phyloP scores from a whole-genome alignment of 2,888 invertebrate species.

The Rhingia rostrata region DNA sequence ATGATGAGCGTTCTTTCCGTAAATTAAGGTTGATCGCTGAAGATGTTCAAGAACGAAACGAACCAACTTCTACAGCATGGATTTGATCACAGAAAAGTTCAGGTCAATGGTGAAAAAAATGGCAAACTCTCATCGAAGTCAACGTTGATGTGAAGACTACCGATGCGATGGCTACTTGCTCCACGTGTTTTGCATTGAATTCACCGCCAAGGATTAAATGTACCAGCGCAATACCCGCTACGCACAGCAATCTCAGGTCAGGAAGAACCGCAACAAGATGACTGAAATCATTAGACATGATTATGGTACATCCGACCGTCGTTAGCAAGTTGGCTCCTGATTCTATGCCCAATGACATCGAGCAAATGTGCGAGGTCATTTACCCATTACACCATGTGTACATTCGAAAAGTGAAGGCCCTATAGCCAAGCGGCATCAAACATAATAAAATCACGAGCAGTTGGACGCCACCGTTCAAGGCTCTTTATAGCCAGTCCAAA shows the following conservation, averaged over 20 bases:
- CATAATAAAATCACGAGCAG: too few species aligned
- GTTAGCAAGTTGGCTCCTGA: conserved; percentile 98
- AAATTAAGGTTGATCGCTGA: conserved; percentile 99
- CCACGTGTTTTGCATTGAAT: conserved; percentile 99
- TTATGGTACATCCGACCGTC: conserved; percentile 94
- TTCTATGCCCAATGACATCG: conserved; percentile 99
- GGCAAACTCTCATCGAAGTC: conserved; percentile 99
- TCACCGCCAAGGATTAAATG: conserved; percentile 97
- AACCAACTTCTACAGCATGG: conserved; percentile 99
- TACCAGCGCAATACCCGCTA: conserved; percentile 99
- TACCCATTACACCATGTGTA: conserved; percentile 99
- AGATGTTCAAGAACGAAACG: conserved; percentile 98
- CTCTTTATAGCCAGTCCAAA: too few species aligned
- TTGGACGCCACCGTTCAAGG: too few species aligned
- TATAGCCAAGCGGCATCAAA: too few species aligned
- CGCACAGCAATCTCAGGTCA: conserved; percentile 98
- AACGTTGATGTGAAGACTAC: conserved; percentile 99
- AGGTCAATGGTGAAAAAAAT: conserved; percentile 99
- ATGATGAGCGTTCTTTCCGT: conserved; percentile 98
- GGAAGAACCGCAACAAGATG: conserved; percentile 98
- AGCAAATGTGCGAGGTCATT: conserved; percentile 97
- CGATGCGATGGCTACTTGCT: conserved; percentile 97
- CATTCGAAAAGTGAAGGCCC: conserved; percentile 99
- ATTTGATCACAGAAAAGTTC: conserved; percentile 98
- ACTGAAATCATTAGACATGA: conserved; percentile 97